phyloP scores from a whole-genome alignment of 2,888 invertebrate species.

The Drosophila neotestacea region DNA sequence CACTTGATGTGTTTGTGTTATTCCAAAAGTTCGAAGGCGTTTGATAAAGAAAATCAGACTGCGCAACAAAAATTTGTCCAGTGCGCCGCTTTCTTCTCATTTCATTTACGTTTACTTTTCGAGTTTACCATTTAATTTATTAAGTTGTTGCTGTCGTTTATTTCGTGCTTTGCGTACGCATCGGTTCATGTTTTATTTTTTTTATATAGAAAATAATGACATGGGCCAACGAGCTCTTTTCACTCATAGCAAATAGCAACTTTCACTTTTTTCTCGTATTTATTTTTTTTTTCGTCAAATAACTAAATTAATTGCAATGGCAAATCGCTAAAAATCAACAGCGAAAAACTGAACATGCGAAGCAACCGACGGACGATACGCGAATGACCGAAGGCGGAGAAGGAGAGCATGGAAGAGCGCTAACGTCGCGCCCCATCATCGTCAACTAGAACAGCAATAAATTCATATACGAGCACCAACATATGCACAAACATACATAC shows the following conservation, averaged over 20 bases:
- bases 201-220: conserved; percentile 37
- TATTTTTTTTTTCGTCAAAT: conserved; percentile 56
- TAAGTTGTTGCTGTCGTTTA: conserved; percentile 57
- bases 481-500: conserved; percentile 18
- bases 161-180: conserved; percentile 64
- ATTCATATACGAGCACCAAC: conserved; percentile 26
- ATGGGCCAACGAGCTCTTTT: conserved; percentile 58
- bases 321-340: conserved; percentile 35
- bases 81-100: conserved; percentile 68
- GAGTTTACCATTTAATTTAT: conserved; percentile 65
- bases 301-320: conserved; percentile 68
- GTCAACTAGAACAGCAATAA: conserved; percentile 47
- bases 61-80: conserved; percentile 11
- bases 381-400: conserved; percentile 42
- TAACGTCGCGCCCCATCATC: conserved; percentile 24
- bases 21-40: conserved; percentile 1
- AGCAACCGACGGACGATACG: conserved; percentile 46
- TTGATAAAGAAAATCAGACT: conserved; percentile 29
- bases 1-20: conserved; percentile 4
- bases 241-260: conserved; percentile 61
- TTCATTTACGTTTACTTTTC: conserved; percentile 42
- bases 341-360: conserved; percentile 34
- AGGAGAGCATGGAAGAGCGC: conserved; percentile 21
- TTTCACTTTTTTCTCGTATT: conserved; percentile 73
- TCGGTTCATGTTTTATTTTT: conserved; percentile 44